A percentile compares a stretch with the other conserved stretches of the same genome.
Conservation (phyloP, 2,888 invertebrate genomes). For the Cephus spinipes region DNA sequence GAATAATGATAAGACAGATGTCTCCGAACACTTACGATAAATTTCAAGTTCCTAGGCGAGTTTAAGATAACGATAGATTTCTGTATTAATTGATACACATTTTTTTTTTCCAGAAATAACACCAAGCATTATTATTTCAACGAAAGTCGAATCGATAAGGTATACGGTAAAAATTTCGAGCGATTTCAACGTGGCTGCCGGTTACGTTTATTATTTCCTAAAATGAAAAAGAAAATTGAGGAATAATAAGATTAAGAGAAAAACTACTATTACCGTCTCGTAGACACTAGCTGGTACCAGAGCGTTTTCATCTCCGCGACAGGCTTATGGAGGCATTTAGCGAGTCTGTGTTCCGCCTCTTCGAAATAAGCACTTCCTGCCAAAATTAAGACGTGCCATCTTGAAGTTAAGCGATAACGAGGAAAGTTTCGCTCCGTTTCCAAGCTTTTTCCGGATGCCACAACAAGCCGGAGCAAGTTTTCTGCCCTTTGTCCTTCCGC, state of each 20-base stretch:
- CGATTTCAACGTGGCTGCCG: not conserved
- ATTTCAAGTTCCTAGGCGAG: not conserved
- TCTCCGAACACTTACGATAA: not conserved
- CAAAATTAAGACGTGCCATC: not conserved
- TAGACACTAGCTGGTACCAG: not conserved
- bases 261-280: not conserved
- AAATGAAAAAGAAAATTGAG: not conserved
- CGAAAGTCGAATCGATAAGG: not conserved
- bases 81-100: not conserved
- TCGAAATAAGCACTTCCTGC: not conserved
- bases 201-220: not conserved
- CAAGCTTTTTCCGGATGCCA: not conserved
- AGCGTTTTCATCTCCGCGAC: not conserved
- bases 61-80: not conserved
- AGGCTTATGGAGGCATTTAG: not conserved
- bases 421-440: constrained; percentile 8
- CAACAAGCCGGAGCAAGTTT: constrained; percentile 2
- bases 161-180: not conserved
- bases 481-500: constrained; percentile 3
- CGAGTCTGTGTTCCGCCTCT: not conserved
- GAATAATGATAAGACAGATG: not conserved
- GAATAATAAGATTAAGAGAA: not conserved
- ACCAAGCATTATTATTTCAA: not conserved
- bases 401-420: constrained; percentile 11
- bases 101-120: not conserved